Evolutionary conservation across 1,140 invertebrate species (phyloP).

Genomic region (Drosophila santomea): DNA sequence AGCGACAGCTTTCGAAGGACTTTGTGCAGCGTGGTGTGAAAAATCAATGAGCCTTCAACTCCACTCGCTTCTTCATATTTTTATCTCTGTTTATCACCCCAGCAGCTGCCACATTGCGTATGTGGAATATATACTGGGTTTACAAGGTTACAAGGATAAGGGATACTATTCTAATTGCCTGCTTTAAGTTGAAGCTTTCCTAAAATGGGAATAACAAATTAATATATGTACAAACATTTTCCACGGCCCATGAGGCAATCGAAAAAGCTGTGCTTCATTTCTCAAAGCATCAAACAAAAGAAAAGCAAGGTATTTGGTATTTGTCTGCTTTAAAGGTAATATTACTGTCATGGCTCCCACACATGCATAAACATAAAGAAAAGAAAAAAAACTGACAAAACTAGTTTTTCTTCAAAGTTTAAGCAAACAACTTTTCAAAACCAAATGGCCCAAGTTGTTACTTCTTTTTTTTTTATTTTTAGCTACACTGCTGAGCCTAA

Average conservation of each 20-base stretch:
- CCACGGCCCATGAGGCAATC: not conserved
- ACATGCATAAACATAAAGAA: constrained; percentile 11
- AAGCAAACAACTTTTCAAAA: constrained; percentile 32
- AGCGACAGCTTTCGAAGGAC: constrained; percentile 23
- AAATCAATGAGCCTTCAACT: constrained; percentile 69
- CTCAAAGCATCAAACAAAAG: constrained; percentile 16
- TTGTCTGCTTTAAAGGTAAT: not conserved
- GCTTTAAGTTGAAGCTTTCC: not conserved
- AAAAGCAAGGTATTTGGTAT: constrained; percentile 8
- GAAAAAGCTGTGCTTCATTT: constrained; percentile 5
- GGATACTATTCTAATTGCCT: not conserved
- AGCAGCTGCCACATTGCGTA: constrained; percentile 10
- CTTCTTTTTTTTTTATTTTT: not conserved
- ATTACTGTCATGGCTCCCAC: constrained; percentile 35
- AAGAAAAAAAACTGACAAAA: constrained; percentile 7
- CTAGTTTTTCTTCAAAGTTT: constrained; percentile 41
- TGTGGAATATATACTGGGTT: constrained; percentile 19
- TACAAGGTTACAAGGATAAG: not conserved
- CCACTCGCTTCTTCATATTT: not conserved
- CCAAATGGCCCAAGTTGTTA: not conserved
- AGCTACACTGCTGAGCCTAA: constrained; percentile 6
- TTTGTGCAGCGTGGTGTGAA: constrained; percentile 60
- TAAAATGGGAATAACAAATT: no score
- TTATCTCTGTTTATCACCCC: not conserved
- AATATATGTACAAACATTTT: no score